phyloP scores from a whole-genome alignment of 2,888 invertebrate species.

The Andrena praecox region DNA sequence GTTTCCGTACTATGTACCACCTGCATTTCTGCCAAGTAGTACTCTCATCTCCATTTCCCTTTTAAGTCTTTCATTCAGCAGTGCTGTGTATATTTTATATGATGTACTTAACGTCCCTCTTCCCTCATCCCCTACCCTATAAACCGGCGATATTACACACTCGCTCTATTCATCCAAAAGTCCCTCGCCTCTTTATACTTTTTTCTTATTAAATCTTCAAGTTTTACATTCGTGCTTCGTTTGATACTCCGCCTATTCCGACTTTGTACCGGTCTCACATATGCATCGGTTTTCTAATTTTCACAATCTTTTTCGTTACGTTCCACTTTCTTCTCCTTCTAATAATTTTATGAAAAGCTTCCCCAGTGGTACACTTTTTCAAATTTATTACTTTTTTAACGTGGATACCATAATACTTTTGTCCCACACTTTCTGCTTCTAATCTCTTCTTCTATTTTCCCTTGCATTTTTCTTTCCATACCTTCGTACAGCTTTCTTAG shows the following conservation, averaged over 20 bases:
- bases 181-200: conserved; percentile 5
- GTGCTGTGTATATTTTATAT: conserved; percentile 12
- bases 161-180: neutral
- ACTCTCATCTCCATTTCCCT: conserved; percentile 1
- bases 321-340: neutral
- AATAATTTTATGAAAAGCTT: neutral
- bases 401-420: too few relatives aligned
- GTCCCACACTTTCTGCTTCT: too few relatives aligned
- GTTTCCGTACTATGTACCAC: neutral
- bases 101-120: neutral
- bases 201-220: neutral
- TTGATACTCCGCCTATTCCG: neutral
- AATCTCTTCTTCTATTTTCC: too few relatives aligned
- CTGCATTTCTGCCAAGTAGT: neutral
- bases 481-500: too few relatives aligned
- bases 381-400: neutral
- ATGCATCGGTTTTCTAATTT: neutral
- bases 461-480: too few relatives aligned
- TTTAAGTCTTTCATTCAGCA: conserved; percentile 9
- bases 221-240: neutral
- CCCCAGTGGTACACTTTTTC: neutral
- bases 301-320: neutral
- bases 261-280: neutral
- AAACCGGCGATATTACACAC: conserved; percentile 5
- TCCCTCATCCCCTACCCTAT: neutral